phyloP scores from a whole-genome alignment of 2,888 invertebrate species.

The Poecilus cupreus region DNA sequence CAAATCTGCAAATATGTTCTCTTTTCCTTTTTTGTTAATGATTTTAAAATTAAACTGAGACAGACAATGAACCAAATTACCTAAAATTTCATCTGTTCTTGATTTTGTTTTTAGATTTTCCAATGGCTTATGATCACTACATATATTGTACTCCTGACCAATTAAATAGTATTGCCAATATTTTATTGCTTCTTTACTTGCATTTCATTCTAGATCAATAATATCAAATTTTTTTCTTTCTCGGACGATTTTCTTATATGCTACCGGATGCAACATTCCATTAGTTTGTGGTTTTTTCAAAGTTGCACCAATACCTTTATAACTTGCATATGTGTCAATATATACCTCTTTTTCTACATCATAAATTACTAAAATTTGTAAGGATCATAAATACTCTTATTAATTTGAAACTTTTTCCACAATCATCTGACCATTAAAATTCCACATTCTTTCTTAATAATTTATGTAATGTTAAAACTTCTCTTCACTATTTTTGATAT shows the following conservation, averaged over 20 bases:
- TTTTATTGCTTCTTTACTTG: slow-evolving; percentile 62
- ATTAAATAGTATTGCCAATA: slow-evolving; percentile 63
- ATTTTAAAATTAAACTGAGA: background rate
- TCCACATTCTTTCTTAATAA: slow-evolving; percentile 48
- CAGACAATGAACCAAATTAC: background rate
- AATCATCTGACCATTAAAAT: slow-evolving; percentile 56
- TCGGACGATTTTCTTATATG: slow-evolving; percentile 60
- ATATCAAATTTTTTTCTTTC: slow-evolving; percentile 62
- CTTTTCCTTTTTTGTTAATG: background rate
- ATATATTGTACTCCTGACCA: slow-evolving; percentile 61
- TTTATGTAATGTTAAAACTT: no score
- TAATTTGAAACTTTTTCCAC: background rate
- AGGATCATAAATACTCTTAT: background rate
- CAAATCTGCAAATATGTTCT: background rate
- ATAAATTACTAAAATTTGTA: no score
- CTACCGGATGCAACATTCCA: slow-evolving; percentile 11
- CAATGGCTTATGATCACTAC: slow-evolving; percentile 63
- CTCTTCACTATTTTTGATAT: background rate
- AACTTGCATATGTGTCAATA: slow-evolving; percentile 61
- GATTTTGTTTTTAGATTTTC: slow-evolving; percentile 59
- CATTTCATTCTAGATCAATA: slow-evolving; percentile 62
- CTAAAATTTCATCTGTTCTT: background rate
- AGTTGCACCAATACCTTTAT: slow-evolving; percentile 60
- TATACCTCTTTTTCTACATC: background rate
- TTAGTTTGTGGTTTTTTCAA: no score